These are phyloP conservation scores for Yasuhikotakia modesta DNA, from an alignment of 2,797 vertebrate species.

Conservation along the genomic window DNA sequence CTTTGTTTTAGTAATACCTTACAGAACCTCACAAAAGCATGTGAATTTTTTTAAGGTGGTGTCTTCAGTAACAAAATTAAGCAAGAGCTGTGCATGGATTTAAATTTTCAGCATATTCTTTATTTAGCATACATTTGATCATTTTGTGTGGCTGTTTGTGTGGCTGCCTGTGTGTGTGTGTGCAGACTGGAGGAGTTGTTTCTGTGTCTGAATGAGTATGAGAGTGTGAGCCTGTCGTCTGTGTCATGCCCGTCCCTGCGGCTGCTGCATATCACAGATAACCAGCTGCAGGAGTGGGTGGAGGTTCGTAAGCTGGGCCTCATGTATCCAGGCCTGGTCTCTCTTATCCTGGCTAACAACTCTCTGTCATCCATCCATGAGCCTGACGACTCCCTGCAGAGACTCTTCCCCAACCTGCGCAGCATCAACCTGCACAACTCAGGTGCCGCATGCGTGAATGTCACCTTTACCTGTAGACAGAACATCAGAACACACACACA, in stretches of 20 bases:
- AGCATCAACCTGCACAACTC: constrained; percentile 97
- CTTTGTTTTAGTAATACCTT: no score
- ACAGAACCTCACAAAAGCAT: no score
- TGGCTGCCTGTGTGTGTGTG: constrained; percentile 4
- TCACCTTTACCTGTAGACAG: neutral
- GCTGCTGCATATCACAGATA: constrained; percentile 96
- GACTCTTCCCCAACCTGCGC: constrained; percentile 88
- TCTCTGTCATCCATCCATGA: constrained; percentile 84
- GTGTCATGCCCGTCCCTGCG: constrained; percentile 87
- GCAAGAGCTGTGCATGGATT: no score
- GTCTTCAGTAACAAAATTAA: no score
- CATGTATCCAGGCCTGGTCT: constrained; percentile 89
- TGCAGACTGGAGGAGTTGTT: constrained; percentile 94
- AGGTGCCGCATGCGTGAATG: constrained; percentile 71
- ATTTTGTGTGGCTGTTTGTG: no score
- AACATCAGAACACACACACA: neutral
- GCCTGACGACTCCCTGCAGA: constrained; percentile 80
- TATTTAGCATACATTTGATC: neutral
- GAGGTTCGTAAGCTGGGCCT: constrained; percentile 91
- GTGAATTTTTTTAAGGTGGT: no score
- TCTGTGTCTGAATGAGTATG: constrained; percentile 94
- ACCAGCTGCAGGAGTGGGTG: constrained; percentile 91
- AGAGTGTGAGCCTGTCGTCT: constrained; percentile 84
- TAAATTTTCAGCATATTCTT: neutral
- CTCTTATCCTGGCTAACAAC: constrained; percentile 93